phyloP scores from a whole-genome alignment of 2,888 invertebrate species.

The Volucella inanis region DNA sequence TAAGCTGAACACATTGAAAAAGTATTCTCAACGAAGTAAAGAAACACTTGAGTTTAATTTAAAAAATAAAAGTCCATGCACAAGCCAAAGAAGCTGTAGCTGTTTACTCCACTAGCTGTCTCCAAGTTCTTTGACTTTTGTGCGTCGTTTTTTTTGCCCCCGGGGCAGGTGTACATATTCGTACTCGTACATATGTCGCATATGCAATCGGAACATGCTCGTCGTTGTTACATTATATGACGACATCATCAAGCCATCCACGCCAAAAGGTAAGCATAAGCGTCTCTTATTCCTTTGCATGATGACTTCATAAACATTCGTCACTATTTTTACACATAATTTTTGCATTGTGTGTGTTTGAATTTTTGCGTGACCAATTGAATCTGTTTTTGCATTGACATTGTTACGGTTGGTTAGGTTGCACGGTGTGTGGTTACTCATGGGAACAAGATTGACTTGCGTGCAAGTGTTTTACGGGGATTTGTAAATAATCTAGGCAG shows the following conservation, averaged over 20 bases:
- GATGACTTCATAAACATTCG: conserved; percentile 9
- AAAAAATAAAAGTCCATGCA: conserved; percentile 8
- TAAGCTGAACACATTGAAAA: conserved; percentile 12
- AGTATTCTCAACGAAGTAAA: conserved; percentile 17
- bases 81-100: conserved; percentile 12
- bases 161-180: background rate
- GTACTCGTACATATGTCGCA: background rate
- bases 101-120: background rate
- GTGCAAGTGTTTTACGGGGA: conserved; percentile 8
- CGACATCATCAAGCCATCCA: background rate
- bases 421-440: background rate
- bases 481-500: conserved; percentile 1
- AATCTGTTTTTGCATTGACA: conserved; percentile 32
- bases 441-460: conserved; percentile 17
- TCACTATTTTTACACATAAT: background rate
- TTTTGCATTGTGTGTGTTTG: background rate
- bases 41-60: conserved; percentile 24
- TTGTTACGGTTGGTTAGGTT: conserved; percentile 20
- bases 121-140: conserved; percentile 43
- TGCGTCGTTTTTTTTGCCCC: conserved; percentile 20
- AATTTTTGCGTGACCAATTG: conserved; percentile 16
- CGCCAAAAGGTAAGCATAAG: background rate
- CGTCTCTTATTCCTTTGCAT: background rate
- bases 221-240: background rate
- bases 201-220: background rate